These are phyloP conservation scores for Mylabris sibirica DNA, from an alignment of 2,888 invertebrate genomes.

Conservation along the genomic window DNA sequence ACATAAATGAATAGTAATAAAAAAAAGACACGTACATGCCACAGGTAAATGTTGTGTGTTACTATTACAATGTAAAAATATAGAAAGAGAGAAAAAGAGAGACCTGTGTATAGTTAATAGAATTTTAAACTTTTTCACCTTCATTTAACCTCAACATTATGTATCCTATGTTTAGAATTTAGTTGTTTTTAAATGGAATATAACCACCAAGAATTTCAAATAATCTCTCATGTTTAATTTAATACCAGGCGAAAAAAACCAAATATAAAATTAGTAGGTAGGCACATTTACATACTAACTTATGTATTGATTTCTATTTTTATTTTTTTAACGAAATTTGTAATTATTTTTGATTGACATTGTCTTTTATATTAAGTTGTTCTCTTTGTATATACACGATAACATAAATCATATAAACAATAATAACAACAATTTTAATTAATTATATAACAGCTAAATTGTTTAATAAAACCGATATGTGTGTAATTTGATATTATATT, in stretches of 20 bases:
- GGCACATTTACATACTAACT: too few species aligned
- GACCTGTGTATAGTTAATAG: neutral
- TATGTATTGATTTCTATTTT: too few species aligned
- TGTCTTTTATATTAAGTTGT: too few species aligned
- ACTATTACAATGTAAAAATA: conserved; percentile 5
- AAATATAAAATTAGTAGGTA: neutral
- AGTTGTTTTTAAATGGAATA: conserved; percentile 22
- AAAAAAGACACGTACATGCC: neutral
- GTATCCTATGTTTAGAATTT: neutral
- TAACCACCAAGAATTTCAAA: conserved; percentile 30
- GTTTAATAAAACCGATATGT: neutral
- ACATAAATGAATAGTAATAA: conserved; percentile 10
- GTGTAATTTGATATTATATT: conserved; percentile 20
- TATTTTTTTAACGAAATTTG: too few species aligned
- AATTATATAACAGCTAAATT: conserved; percentile 17
- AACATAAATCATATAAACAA: neutral
- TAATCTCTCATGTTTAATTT: conserved; percentile 27
- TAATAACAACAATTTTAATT: neutral
- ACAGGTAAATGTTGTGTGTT: conserved; percentile 17
- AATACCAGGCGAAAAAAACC: neutral
- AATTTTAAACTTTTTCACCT: conserved; percentile 33
- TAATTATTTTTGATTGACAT: too few species aligned
- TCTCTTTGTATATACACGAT: too few species aligned
- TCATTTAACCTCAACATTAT: conserved; percentile 30
- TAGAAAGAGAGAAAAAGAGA: neutral